Evolutionary conservation across 2,113 vertebrate genomes (phyloP).

Genomic region (Eonycteris spelaea): DNA sequence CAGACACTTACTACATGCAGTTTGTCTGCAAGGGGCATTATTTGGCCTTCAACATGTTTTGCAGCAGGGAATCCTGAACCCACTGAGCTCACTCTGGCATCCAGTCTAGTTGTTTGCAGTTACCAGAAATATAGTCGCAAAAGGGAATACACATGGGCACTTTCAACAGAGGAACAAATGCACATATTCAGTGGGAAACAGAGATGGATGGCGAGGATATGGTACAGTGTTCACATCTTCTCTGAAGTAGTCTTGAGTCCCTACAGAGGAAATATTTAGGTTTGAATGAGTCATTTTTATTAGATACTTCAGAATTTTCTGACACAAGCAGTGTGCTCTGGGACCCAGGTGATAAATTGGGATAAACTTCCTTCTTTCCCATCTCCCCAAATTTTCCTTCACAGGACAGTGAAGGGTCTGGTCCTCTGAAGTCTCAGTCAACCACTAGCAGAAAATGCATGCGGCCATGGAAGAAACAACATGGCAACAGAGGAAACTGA

Average conservation of each 20-base stretch:
- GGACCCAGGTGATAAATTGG: not conserved
- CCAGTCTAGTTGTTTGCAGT: not conserved
- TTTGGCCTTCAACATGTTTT: not conserved
- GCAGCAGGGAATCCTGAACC: not conserved
- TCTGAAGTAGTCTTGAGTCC: not conserved
- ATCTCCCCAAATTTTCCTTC: accelerated
- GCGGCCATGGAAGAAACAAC: not conserved
- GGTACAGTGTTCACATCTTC: accelerated
- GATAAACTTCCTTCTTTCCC: not conserved
- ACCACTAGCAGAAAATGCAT: too few relatives aligned
- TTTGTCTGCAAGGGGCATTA: not conserved
- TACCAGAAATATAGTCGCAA: not conserved
- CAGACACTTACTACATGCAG: not conserved
- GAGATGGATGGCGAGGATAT: not conserved
- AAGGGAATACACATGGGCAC: not conserved
- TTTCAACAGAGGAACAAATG: not conserved
- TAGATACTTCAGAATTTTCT: not conserved
- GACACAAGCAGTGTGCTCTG: not conserved
- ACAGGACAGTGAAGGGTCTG: not conserved
- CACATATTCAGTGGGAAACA: not conserved
- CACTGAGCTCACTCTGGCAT: not conserved
- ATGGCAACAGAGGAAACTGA: not conserved
- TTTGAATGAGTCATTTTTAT: not conserved
- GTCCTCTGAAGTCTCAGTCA: not conserved
- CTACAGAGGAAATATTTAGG: not conserved